Percentiles rank a stretch among this genome's conserved stretches.
These are phyloP conservation scores for Limenitis camilla DNA, from an alignment of 2,888 invertebrate genomes.

Conservation along the genomic window DNA sequence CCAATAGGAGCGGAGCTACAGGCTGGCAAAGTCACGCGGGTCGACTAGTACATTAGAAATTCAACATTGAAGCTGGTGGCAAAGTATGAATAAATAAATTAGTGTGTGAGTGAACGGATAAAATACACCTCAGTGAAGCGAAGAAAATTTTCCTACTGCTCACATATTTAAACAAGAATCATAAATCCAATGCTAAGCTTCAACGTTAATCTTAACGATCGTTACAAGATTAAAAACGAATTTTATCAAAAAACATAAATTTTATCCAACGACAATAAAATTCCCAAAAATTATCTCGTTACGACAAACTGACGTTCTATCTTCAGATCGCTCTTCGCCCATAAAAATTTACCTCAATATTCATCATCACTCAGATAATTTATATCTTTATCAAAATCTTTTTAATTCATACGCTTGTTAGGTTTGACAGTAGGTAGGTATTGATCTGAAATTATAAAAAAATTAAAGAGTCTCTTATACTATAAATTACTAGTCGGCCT, in stretches of 20 bases:
- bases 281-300: conserved; percentile 4
- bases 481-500: no score
- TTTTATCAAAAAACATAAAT: conserved; percentile 6
- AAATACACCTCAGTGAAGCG: no score
- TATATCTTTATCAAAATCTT: background rate
- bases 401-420: no score
- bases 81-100: background rate
- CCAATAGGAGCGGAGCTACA: no score
- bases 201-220: conserved; percentile 8
- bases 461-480: no score
- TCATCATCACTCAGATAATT: background rate
- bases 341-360: background rate
- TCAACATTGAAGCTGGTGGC: no score
- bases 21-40: no score
- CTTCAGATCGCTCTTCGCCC: no score
- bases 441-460: no score
- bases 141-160: background rate
- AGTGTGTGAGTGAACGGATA: background rate
- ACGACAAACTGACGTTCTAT: background rate
- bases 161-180: background rate
- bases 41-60: no score
- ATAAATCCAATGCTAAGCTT: conserved; percentile 1
- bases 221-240: conserved; percentile 3
- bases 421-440: background rate
- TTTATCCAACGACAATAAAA: conserved; percentile 3